Conservation (phyloP, 1,140 invertebrate genomes). For the Euwallacea similis region DNA sequence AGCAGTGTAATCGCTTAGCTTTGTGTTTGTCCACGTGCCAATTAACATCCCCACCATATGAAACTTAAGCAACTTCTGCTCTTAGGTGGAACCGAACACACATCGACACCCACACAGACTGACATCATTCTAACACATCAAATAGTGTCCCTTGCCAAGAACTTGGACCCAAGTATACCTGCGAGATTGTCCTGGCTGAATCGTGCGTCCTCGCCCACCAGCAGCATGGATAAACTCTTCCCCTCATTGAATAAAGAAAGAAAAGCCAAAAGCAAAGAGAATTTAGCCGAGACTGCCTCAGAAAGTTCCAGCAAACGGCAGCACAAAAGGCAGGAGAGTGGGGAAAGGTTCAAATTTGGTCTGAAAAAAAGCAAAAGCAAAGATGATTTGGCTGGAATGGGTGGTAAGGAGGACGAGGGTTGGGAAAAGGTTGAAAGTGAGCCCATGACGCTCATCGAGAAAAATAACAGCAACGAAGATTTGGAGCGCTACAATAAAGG, state of each 20-base stretch:
- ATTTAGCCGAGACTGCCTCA: conserved; percentile 2
- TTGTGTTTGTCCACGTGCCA: conserved; percentile 28
- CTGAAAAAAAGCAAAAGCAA: conserved; percentile 25
- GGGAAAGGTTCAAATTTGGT: background rate
- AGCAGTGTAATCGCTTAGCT: background rate
- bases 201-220: background rate
- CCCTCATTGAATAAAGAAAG: conserved; percentile 21
- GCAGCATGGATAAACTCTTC: conserved; percentile 33
- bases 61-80: conserved; percentile 12
- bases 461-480: background rate
- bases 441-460: background rate
- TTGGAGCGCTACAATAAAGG: background rate
- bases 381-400: conserved; percentile 10
- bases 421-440: background rate
- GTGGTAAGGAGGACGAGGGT: background rate
- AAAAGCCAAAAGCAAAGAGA: conserved; percentile 24
- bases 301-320: background rate
- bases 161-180: conserved; percentile 24
- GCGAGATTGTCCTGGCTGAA: conserved; percentile 18
- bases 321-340: background rate
- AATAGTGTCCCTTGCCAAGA: conserved; percentile 21
- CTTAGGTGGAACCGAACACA: conserved; percentile 22
- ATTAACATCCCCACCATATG: background rate
- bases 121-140: conserved; percentile 32
- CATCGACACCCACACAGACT: conserved; percentile 23